Percentiles rank a stretch among this genome's conserved stretches.
phyloP scores from a whole-genome alignment of 2,888 invertebrate genomes.

The Galerucella calmariensis region DNA sequence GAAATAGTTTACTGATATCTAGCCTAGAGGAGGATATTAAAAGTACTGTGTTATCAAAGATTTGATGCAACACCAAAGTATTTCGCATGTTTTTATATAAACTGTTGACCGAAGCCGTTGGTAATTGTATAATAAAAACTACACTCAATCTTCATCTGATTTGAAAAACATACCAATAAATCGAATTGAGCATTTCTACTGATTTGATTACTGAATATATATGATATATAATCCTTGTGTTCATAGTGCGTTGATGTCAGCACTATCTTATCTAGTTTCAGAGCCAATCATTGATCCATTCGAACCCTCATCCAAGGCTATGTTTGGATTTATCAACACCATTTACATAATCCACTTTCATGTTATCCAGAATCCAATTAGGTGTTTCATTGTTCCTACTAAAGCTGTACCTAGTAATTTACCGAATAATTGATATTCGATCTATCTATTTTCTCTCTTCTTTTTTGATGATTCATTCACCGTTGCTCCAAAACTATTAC shows the following conservation, averaged over 20 bases:
- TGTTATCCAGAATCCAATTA: constrained; percentile 15
- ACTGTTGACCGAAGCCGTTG: too few relatives aligned
- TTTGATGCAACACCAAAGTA: too few relatives aligned
- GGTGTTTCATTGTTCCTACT: constrained; percentile 9
- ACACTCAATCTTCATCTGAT: too few relatives aligned
- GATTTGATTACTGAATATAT: too few relatives aligned
- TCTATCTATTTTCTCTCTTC: constrained; percentile 18
- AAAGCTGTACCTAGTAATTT: too few relatives aligned
- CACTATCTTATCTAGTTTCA: not conserved
- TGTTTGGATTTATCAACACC: not conserved
- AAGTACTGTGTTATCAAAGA: too few relatives aligned
- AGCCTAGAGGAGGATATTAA: too few relatives aligned
- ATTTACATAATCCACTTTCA: constrained; percentile 2
- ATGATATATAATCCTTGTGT: not conserved
- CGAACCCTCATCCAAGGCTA: not conserved
- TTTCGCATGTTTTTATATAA: too few relatives aligned
- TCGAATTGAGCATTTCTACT: too few relatives aligned
- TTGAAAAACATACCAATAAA: too few relatives aligned
- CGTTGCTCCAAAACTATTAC: constrained; percentile 8
- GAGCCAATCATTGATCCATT: not conserved
- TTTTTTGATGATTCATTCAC: constrained; percentile 27
- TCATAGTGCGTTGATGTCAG: not conserved
- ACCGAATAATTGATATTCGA: constrained; percentile 28
- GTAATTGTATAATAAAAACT: too few relatives aligned
- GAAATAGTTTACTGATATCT: too few relatives aligned